These are phyloP conservation scores for Setophaga kirtlandii DNA, from an alignment of 2,113 vertebrate species.

Conservation along the genomic window DNA sequence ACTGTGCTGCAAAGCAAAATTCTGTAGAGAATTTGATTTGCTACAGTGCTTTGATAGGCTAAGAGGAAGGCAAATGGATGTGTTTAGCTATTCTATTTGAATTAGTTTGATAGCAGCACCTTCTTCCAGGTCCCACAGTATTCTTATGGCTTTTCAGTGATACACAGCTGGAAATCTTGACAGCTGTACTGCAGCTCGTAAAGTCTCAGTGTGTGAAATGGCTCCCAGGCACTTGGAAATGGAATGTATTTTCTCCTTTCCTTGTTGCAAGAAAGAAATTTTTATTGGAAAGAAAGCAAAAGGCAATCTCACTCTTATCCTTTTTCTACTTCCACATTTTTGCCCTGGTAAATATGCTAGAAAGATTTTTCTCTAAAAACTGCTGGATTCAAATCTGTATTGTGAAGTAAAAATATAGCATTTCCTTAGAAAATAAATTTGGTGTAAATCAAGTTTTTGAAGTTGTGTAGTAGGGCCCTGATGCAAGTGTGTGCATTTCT, in stretches of 20 bases:
- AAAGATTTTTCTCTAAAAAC: neutral
- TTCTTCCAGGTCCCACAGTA: neutral
- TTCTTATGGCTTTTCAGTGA: neutral
- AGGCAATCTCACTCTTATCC: neutral
- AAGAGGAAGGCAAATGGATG: neutral
- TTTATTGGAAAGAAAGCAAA: neutral
- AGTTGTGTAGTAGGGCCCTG: neutral
- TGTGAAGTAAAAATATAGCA: neutral
- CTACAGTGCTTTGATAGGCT: neutral
- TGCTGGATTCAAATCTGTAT: neutral
- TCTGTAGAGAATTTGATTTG: neutral
- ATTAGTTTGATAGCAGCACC: neutral
- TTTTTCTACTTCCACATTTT: neutral
- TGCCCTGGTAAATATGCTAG: neutral
- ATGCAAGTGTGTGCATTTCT: neutral
- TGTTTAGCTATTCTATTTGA: neutral
- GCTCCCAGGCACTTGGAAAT: neutral
- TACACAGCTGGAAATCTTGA: neutral
- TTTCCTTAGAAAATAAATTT: neutral
- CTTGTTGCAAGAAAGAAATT: neutral
- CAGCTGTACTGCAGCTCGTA: neutral
- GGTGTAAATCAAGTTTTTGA: neutral
- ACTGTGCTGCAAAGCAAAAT: neutral
- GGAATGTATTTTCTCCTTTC: neutral
- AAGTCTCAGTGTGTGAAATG: neutral